phyloP scores from a whole-genome alignment of 2,113 vertebrate species.

The Carlito syrichta region DNA sequence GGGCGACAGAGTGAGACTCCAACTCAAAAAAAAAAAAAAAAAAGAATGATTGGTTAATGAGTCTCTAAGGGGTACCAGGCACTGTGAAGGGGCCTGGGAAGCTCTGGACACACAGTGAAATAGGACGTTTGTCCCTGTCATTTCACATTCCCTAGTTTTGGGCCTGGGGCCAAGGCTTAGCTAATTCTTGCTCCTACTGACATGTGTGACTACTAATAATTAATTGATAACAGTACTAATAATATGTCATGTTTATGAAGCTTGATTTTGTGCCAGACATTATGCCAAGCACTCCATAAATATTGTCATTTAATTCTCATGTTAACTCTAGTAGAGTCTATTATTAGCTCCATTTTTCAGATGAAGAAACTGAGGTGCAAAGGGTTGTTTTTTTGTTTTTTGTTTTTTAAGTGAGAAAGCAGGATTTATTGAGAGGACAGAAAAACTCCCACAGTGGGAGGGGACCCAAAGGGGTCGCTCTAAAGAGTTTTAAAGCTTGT shows the following conservation, averaged over 20 bases:
- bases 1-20: too few relatives aligned
- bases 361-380: not conserved
- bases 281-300: not conserved
- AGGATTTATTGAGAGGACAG: too few relatives aligned
- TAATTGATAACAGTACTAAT: not conserved
- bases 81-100: too few relatives aligned
- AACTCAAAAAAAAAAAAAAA: too few relatives aligned
- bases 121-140: not conserved
- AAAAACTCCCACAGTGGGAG: too few relatives aligned
- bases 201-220: not conserved
- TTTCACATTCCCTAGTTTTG: not conserved
- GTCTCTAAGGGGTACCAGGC: not conserved
- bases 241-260: not conserved
- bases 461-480: too few relatives aligned
- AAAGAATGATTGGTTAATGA: not conserved
- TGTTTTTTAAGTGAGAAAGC: too few relatives aligned
- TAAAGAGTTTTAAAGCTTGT: slow-evolving; percentile 6
- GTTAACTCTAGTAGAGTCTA: not conserved
- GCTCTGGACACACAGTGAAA: not conserved
- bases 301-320: not conserved
- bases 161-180: not conserved
- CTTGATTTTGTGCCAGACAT: not conserved
- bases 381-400: too few relatives aligned
- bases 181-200: not conserved
- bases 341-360: not conserved